These are phyloP conservation scores for Pterois miles DNA, from an alignment of 2,797 vertebrate species.

Conservation along the genomic window DNA sequence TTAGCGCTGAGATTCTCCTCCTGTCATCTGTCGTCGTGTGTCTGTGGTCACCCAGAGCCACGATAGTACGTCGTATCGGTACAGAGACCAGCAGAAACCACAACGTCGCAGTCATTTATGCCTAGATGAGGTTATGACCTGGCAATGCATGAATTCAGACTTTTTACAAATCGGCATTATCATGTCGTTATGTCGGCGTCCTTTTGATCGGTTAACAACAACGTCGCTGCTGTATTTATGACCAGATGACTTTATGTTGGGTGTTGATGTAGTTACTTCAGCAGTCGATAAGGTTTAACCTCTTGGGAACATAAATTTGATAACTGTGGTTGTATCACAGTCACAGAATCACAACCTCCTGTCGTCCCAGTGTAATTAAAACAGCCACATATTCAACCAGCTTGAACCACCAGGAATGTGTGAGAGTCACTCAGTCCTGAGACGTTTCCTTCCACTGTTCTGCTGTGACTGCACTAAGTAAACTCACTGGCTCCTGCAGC, in stretches of 20 bases:
- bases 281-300: neutral
- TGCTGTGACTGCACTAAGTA: slow-evolving; percentile 22
- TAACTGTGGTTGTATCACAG: neutral
- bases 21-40: too few relatives aligned
- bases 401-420: neutral
- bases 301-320: neutral
- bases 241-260: too few relatives aligned
- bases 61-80: too few relatives aligned
- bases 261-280: neutral
- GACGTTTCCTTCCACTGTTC: neutral
- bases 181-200: too few relatives aligned
- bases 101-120: neutral
- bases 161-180: too few relatives aligned
- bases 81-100: too few relatives aligned
- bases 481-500: slow-evolving; percentile 11
- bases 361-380: neutral
- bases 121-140: neutral
- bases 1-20: too few relatives aligned
- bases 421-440: slow-evolving; percentile 1
- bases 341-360: neutral
- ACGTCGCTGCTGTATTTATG: too few relatives aligned
- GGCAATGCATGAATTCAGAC: neutral
- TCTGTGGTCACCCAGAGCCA: neutral
- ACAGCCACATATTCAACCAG: neutral
- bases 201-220: too few relatives aligned